Evolutionary conservation across 2,888 invertebrate species (phyloP).

Genomic region (Anorthoa munda): DNA sequence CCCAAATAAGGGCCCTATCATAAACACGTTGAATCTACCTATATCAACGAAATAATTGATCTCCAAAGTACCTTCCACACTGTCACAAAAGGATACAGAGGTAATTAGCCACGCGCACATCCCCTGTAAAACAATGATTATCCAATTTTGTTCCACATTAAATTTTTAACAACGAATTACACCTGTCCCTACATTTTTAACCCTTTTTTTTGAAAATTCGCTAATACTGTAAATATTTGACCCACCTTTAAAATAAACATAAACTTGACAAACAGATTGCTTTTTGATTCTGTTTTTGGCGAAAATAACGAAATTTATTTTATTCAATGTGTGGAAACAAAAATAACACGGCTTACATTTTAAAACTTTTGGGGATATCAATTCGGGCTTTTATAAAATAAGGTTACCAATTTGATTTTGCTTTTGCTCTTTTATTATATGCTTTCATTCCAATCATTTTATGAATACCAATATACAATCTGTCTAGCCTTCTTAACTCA

Average conservation of each 20-base stretch:
- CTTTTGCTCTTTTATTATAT: not conserved
- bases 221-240: conserved; percentile 22
- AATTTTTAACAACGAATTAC: conserved; percentile 31
- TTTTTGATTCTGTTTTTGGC: conserved; percentile 40
- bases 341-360: conserved; percentile 24
- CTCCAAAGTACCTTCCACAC: conserved; percentile 36
- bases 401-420: not conserved
- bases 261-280: conserved; percentile 27
- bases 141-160: conserved; percentile 20
- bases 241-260: conserved; percentile 39
- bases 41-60: conserved; percentile 41
- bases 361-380: conserved; percentile 20
- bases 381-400: not conserved
- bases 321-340: conserved; percentile 6
- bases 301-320: conserved; percentile 31
- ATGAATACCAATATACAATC: too few relatives aligned
- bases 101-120: conserved; percentile 50
- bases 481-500: too few relatives aligned
- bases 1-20: too few relatives aligned
- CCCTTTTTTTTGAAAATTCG: conserved; percentile 36
- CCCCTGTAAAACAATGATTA: conserved; percentile 27
- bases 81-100: conserved; percentile 27
- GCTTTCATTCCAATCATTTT: not conserved
- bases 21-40: conserved; percentile 7
- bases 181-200: conserved; percentile 16